Conservation (phyloP, 2,888 invertebrate species). For the Lepidochitona cinerea region DNA sequence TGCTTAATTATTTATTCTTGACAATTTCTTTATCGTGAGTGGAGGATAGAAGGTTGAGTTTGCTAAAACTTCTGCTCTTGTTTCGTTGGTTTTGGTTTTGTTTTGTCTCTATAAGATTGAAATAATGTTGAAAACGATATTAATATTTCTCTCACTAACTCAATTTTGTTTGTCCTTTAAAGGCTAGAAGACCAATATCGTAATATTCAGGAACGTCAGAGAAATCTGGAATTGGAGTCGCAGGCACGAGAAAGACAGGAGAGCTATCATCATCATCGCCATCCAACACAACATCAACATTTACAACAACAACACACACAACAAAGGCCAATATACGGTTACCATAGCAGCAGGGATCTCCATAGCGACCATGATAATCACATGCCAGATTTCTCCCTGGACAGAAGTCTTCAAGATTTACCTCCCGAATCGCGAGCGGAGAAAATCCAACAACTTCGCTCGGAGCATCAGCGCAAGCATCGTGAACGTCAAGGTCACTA, state of each 20-base stretch:
- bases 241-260: constrained; percentile 26
- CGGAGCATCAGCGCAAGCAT: constrained; percentile 76
- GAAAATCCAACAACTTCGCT: constrained; percentile 73
- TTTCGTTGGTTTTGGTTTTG: too few relatives aligned
- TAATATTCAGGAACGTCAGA: constrained; percentile 65
- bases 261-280: constrained; percentile 46
- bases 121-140: too few relatives aligned
- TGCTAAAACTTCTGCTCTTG: too few relatives aligned
- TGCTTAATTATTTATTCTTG: too few relatives aligned
- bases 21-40: too few relatives aligned
- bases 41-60: too few relatives aligned
- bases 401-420: neutral
- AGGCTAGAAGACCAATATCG: constrained; percentile 73
- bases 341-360: constrained; percentile 7
- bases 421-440: constrained; percentile 58
- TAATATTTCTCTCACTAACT: too few relatives aligned
- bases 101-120: too few relatives aligned
- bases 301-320: constrained; percentile 4
- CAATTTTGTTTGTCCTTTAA: constrained; percentile 3
- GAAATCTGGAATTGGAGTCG: constrained; percentile 33
- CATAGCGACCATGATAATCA: neutral
- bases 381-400: neutral
- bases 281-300: constrained; percentile 66
- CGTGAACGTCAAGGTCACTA: constrained; percentile 76
- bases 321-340: constrained; percentile 18